Conservation (phyloP, 2,797 vertebrate species). For the Myioborus miniatus region DNA sequence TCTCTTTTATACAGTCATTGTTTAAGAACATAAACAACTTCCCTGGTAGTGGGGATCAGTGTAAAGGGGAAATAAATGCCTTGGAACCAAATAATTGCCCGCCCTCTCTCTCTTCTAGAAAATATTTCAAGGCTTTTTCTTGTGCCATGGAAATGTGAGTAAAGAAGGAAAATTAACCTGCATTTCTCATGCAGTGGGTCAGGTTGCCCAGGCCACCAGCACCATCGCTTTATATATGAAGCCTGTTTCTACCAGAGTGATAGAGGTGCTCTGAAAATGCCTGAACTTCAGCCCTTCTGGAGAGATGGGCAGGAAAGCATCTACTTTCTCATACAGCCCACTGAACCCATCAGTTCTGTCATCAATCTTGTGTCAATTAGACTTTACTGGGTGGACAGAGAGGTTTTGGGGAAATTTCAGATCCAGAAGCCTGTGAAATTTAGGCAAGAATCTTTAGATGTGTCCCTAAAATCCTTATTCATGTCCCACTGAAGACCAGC, state of each 20-base stretch:
- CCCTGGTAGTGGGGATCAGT: background rate
- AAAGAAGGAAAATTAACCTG: background rate
- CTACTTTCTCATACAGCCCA: background rate
- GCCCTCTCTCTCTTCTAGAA: background rate
- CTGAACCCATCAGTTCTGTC: background rate
- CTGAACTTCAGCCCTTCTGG: background rate
- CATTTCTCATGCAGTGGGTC: background rate
- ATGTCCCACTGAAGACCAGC: background rate
- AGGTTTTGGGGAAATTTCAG: background rate
- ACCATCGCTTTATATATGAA: background rate
- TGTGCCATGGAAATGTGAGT: background rate
- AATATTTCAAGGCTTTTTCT: background rate
- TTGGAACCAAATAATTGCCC: background rate
- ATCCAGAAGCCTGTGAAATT: background rate
- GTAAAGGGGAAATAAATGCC: background rate
- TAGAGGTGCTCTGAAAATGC: background rate
- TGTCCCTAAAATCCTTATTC: background rate
- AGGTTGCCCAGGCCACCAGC: background rate
- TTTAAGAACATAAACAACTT: background rate
- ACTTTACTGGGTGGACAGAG: background rate
- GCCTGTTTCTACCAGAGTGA: background rate
- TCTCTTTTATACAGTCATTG: background rate
- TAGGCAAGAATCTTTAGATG: background rate
- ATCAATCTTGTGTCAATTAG: background rate
- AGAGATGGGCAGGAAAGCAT: background rate